These are phyloP conservation scores for Bibio marci DNA, from an alignment of 2,888 invertebrate species.

Conservation along the genomic window DNA sequence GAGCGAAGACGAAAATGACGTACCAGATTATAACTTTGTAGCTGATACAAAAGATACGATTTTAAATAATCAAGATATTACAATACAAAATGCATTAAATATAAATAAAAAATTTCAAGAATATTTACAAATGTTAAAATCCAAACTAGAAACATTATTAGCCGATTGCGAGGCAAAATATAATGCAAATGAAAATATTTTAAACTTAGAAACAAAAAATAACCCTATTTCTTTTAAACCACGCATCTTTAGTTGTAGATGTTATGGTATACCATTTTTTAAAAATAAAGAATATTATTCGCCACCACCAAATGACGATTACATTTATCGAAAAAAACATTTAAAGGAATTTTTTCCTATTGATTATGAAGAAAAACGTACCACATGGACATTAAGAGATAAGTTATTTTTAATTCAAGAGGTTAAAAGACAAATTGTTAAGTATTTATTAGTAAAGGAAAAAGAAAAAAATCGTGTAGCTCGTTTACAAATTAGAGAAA, in stretches of 20 bases:
- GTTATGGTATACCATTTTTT: conserved; percentile 51
- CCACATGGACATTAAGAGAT: conserved; percentile 39
- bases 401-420: conserved; percentile 34
- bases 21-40: conserved; percentile 1
- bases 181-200: conserved; percentile 13
- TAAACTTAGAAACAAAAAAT: conserved; percentile 9
- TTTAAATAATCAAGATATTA: conserved; percentile 5
- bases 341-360: conserved; percentile 29
- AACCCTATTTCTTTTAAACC: not conserved
- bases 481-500: not conserved
- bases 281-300: conserved; percentile 38
- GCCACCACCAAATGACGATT: conserved; percentile 42
- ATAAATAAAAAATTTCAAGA: conserved; percentile 19
- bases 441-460: conserved; percentile 5
- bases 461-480: conserved; percentile 2
- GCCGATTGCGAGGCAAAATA: conserved; percentile 15
- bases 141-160: conserved; percentile 13
- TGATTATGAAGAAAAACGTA: conserved; percentile 26
- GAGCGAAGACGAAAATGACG: too few relatives aligned
- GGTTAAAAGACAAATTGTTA: conserved; percentile 28
- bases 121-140: conserved; percentile 14
- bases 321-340: conserved; percentile 26
- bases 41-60: not conserved
- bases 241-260: conserved; percentile 23
- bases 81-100: conserved; percentile 13